These are phyloP conservation scores for Gymnodraco acuticeps DNA, from an alignment of 2,797 vertebrate genomes.

Conservation along the genomic window DNA sequence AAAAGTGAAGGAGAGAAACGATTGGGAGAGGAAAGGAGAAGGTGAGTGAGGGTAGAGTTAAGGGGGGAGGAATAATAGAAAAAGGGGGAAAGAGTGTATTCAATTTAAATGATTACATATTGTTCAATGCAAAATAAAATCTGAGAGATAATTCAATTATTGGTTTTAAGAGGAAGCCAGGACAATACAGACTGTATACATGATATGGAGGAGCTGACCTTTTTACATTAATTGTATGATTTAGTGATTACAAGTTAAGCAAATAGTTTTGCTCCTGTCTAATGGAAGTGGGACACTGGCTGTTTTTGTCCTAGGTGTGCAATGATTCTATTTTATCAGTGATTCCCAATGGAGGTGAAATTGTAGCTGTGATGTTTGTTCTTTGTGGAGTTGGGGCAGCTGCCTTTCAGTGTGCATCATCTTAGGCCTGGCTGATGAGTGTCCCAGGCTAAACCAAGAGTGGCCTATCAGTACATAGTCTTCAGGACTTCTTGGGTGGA, in stretches of 20 bases:
- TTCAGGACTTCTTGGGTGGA: neutral
- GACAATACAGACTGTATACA: neutral
- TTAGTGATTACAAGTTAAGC: neutral
- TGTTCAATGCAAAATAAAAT: neutral
- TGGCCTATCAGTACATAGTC: neutral
- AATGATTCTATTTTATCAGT: neutral
- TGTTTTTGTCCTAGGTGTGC: neutral
- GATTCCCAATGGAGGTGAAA: neutral
- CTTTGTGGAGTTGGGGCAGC: neutral
- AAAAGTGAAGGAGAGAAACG: constrained; percentile 13
- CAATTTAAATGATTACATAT: neutral
- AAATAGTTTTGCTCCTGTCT: neutral
- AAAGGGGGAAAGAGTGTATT: neutral
- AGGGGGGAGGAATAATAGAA: no score
- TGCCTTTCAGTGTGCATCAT: neutral
- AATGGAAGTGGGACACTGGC: neutral
- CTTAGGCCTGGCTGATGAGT: neutral
- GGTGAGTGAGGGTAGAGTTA: no score
- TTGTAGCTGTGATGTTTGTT: neutral
- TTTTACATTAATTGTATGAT: neutral
- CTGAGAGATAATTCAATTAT: neutral
- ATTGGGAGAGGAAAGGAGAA: no score
- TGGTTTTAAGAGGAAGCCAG: neutral
- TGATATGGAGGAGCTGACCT: neutral
- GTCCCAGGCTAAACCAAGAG: neutral